phyloP scores from a whole-genome alignment of 1,140 invertebrate genomes.

The Achroia grisella region DNA sequence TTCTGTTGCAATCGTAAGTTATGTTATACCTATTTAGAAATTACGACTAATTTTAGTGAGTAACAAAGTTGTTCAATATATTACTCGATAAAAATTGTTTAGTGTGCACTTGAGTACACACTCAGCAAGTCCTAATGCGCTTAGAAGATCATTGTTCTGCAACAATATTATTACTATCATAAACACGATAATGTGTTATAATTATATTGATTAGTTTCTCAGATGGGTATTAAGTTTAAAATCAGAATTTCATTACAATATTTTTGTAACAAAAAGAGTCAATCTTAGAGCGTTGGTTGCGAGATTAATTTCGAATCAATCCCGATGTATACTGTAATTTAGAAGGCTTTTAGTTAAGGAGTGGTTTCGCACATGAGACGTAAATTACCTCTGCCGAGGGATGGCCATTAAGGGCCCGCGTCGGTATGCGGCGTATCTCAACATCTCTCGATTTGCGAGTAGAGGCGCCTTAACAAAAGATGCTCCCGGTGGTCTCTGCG shows the following conservation, averaged over 20 bases:
- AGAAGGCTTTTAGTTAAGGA: conserved; percentile 67
- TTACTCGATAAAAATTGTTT: no score
- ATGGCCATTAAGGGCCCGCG: conserved; percentile 56
- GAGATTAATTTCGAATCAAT: conserved; percentile 67
- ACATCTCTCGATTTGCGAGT: conserved; percentile 66
- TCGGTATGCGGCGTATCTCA: conserved; percentile 61
- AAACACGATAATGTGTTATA: neutral
- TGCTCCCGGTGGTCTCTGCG: conserved; percentile 60
- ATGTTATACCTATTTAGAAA: no score
- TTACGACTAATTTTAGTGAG: no score
- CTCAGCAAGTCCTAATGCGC: no score
- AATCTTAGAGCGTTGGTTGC: conserved; percentile 24
- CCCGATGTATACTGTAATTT: conserved; percentile 59
- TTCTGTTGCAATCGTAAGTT: no score
- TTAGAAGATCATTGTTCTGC: no score
- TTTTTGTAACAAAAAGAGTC: conserved; percentile 17
- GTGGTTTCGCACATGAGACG: conserved; percentile 69
- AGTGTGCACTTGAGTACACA: no score
- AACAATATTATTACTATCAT: no score
- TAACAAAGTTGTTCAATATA: no score
- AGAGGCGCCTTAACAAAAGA: conserved; percentile 58
- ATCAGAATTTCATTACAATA: conserved; percentile 12
- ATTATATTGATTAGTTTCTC: neutral
- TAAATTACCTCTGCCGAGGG: conserved; percentile 61
- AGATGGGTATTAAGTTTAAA: conserved; percentile 4